Conservation (phyloP, 2,113 vertebrate species). For the Chaenocephalus aceratus region DNA sequence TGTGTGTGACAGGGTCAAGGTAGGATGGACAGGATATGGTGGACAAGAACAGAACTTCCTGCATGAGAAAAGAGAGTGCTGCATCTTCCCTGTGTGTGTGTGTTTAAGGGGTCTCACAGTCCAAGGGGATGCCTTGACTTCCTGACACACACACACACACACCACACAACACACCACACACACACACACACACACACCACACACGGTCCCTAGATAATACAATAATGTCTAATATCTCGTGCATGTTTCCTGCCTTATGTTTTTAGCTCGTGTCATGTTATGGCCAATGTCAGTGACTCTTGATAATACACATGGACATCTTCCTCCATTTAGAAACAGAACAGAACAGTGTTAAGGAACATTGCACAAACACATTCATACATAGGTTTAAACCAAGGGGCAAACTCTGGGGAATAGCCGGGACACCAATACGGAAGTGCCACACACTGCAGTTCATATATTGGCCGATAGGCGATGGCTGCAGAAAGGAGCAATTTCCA, state of each 20-base stretch:
- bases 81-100: conserved; percentile 41
- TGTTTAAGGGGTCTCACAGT: conserved; percentile 32
- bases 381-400: no score
- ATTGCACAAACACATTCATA: background rate
- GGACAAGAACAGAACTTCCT: conserved; percentile 65
- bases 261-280: background rate
- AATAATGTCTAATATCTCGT: conserved; percentile 18
- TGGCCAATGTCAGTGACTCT: conserved; percentile 3
- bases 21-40: conserved; percentile 56
- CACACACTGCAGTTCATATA: no score
- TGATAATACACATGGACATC: background rate
- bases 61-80: conserved; percentile 37
- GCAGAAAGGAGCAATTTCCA: no score
- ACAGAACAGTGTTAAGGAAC: background rate
- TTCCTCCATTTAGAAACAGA: background rate
- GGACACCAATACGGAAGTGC: no score
- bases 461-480: no score
- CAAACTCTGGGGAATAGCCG: no score
- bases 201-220: conserved; percentile 45
- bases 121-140: conserved; percentile 37
- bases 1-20: conserved; percentile 46
- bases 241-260: conserved; percentile 22
- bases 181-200: background rate
- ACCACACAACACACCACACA: background rate
- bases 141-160: conserved; percentile 16